phyloP scores from a whole-genome alignment of 1,140 invertebrate species.

The Drosophila novamexicana region DNA sequence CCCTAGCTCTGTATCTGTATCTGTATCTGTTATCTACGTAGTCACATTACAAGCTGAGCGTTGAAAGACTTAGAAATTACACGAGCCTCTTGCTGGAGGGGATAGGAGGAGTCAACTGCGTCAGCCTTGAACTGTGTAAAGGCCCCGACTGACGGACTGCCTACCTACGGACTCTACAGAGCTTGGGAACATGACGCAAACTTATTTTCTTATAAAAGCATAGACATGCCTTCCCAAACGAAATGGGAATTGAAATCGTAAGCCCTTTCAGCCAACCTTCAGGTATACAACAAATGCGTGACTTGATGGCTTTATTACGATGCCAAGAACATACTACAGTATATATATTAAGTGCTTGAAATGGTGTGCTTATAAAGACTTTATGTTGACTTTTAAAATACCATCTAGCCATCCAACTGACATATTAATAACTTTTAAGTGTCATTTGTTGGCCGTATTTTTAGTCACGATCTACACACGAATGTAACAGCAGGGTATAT shows the following conservation, averaged over 20 bases:
- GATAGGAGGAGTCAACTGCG: background rate
- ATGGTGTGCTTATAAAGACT: background rate
- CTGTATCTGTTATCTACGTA: constrained; percentile 26
- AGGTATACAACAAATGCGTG: background rate
- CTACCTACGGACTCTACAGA: constrained; percentile 16
- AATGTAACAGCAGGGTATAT: too few species aligned
- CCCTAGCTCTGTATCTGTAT: constrained; percentile 15
- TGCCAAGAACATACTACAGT: too few species aligned
- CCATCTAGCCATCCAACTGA: too few species aligned
- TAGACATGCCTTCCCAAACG: background rate
- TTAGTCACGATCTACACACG: too few species aligned
- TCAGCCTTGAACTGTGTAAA: constrained; percentile 43
- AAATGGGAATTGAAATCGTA: background rate
- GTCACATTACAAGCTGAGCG: constrained; percentile 24
- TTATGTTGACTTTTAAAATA: too few species aligned
- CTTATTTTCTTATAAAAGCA: constrained; percentile 17
- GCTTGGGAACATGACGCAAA: constrained; percentile 48
- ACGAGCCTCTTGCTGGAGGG: background rate
- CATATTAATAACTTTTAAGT: too few species aligned
- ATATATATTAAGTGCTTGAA: background rate
- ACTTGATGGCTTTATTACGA: constrained; percentile 3
- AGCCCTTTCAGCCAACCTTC: background rate
- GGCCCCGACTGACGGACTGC: background rate
- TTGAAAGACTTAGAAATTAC: constrained; percentile 17
- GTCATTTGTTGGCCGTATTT: too few species aligned